Evolutionary conservation across 2,797 vertebrate genomes (phyloP).

Genomic region (Labroides dimidiatus): DNA sequence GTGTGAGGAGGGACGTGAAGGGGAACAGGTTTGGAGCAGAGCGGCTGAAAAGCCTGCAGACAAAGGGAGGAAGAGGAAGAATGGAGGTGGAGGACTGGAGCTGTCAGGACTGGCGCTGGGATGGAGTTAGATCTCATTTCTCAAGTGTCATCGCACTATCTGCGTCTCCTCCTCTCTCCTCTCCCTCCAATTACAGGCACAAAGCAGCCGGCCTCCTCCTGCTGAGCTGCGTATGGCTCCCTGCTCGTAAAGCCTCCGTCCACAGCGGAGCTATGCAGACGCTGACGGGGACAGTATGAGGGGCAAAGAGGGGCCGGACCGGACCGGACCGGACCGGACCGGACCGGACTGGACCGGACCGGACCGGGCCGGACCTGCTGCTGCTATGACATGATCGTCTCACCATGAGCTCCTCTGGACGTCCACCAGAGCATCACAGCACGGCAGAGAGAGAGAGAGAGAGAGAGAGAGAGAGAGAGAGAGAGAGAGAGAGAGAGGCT

Average conservation of each 20-base stretch:
- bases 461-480: too few species aligned
- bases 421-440: too few species aligned
- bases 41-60: constrained; percentile 66
- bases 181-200: constrained; percentile 74
- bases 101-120: constrained; percentile 80
- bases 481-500: too few species aligned
- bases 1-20: constrained; percentile 69
- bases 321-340: too few species aligned
- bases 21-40: constrained; percentile 79
- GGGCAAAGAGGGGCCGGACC: constrained; percentile 33
- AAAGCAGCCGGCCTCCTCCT: constrained; percentile 64
- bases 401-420: too few species aligned
- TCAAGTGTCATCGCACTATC: constrained; percentile 80
- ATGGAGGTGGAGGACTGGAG: constrained; percentile 77
- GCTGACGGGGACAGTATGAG: constrained; percentile 67
- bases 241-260: constrained; percentile 59
- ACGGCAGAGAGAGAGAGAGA: too few species aligned
- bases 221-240: constrained; percentile 69
- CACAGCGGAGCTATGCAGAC: constrained; percentile 44
- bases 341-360: too few species aligned
- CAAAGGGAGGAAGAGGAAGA: constrained; percentile 69
- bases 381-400: too few species aligned
- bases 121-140: constrained; percentile 82
- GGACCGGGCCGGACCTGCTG: too few species aligned
- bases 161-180: constrained; percentile 74